Base-by-base conservation (phyloP, 2,113 vertebrate genomes). In the Tachysurus vachellii region DNA sequence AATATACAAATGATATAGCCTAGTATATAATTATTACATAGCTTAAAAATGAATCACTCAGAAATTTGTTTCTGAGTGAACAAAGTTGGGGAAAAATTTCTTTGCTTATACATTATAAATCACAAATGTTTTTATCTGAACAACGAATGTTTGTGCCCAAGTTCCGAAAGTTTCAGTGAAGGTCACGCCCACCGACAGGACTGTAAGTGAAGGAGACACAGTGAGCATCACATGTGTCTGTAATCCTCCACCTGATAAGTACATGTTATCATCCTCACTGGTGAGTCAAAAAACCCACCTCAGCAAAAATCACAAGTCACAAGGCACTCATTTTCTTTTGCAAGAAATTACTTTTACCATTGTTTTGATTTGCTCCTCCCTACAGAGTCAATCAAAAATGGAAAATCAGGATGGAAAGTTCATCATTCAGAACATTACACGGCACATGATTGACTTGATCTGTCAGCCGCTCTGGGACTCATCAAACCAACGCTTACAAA, bases 391-490 rank as follows among this genome's bases (percentile, higher is more conserved):
- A 54, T 62, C 47, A 47, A 53, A 9, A 16, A 26, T 59, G 57
- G 28, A 66, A 11, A 90, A 70, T 42, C 14, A 10, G 62, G 56
- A 56, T 4, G 89, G 91, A 85, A 26, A 73, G 2, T 92, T 92
- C 68, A 68, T 0, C 47, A 80, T 92, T 61, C 36, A 4, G 5
- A 82, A 87, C 1, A 53, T 92, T 19, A 89, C 66, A 11, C 85
- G 90, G 70, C 47, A 86, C n/a, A 36, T 64, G 75, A 88, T 61
- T 19, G 86, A 77, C 50, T 8, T 89, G 4, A 50, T 80, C 47
- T 92, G 91, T 81, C 87, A 73, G 47, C 90, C 90, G 10, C 4
- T n/a, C n/a, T 88, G 89, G 83, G 21, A 7, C 6, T 73, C 85
- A 4, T 71, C 68, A 13, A 28, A 9, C 21, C 81, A 16, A 28